Base-by-base conservation (phyloP, 2,888 invertebrate genomes). In the Aphelenchoides bicaudatus region DNA sequence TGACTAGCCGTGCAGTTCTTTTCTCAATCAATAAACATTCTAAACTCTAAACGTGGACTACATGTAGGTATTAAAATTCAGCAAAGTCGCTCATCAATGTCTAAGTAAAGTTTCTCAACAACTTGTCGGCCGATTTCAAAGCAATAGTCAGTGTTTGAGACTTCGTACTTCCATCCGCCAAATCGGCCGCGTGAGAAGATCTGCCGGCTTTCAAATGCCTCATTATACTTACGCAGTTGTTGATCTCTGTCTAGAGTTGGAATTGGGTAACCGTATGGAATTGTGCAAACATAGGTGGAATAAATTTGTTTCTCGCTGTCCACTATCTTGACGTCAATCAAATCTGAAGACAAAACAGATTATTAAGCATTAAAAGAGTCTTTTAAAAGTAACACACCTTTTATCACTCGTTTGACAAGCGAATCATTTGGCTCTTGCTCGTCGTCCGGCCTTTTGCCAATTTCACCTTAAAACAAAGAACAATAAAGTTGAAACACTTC, bases 151-250 rank as follows among this genome's bases (percentile, higher is more conserved):
- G 74, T 73, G 58, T 73, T 73, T 6, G 73, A 74, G 2, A 61
- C 53, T 49, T 73, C 73, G 62, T 73, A 73, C 27, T 64, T 60
- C 74, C 74, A 74, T 5, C 67, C 67, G 23, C 73, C 73, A 53
- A 73, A 39, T 10, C 71, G 46, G 34, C 71, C 71, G 10, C 72
- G 37, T 23, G 66, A 64, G 53, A 57, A 72, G 43, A 72, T 73
- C 13, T 58, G 21, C 28, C 68, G 38, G 13, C 51, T 23, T 39
- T 71, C 66, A 38, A 72, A 54, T 13, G 39, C 46, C 8, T 16
- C 19, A 50, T 70, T 62, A n/a, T 61, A 68, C 37, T 59, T 53
- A 4, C 46, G 43, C 55, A 72, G 38, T 37, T 69, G 65, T 8
- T 34, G 31, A 39, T 72, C 67, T 43, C 72, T 39, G 19, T 60